Evolutionary conservation across 2,888 invertebrate species (phyloP).

Genomic region (Xestia xanthographa): DNA sequence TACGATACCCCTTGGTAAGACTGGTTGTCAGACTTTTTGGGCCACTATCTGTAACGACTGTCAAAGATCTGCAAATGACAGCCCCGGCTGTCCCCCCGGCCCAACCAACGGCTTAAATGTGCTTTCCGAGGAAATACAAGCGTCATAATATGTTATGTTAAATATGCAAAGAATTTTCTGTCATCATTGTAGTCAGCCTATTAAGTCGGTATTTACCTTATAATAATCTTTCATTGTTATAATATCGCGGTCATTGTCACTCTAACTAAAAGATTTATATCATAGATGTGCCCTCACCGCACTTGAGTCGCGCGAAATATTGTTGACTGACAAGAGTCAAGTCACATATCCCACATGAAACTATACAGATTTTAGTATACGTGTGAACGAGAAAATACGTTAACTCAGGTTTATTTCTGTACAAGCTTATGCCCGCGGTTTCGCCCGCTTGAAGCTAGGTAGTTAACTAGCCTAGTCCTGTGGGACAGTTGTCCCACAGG

Average conservation of each 20-base stretch:
- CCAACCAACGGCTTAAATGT: too few species aligned
- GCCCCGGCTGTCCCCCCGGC: too few species aligned
- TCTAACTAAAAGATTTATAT: background rate
- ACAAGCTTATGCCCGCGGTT: too few species aligned
- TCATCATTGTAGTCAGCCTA: background rate
- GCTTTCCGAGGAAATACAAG: background rate
- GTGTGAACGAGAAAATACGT: background rate
- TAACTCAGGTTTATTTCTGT: background rate
- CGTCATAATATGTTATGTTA: background rate
- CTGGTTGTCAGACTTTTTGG: too few species aligned
- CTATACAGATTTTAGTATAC: background rate
- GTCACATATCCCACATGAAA: background rate
- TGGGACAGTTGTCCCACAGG: too few species aligned
- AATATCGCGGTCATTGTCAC: constrained; percentile 33
- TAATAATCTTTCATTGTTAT: constrained; percentile 48
- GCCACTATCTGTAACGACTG: too few species aligned
- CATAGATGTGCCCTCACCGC: background rate
- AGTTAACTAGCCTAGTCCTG: too few species aligned
- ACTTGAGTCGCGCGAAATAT: background rate
- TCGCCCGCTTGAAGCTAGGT: too few species aligned
- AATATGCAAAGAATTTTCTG: background rate
- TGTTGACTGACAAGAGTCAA: too few species aligned
- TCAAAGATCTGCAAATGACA: too few species aligned
- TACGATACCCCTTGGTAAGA: too few species aligned
- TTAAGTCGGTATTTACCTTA: constrained; percentile 21